phyloP scores from a whole-genome alignment of 2,888 invertebrate species.

The Ferdinandea cuprea region DNA sequence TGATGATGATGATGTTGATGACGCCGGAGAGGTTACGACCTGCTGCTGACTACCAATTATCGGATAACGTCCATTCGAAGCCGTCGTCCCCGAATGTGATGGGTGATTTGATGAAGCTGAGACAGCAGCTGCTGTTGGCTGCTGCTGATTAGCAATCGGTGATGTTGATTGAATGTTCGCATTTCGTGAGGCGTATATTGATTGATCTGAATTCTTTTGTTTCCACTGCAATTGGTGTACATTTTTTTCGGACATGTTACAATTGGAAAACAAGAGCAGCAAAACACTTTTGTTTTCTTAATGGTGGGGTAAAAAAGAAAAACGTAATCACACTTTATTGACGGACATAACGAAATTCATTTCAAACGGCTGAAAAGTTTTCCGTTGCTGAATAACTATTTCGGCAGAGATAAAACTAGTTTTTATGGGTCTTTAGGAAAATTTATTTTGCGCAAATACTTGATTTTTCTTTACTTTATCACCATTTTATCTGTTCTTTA shows the following conservation, averaged over 20 bases:
- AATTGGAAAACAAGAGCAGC: constrained; percentile 66
- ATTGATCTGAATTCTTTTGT: constrained; percentile 76
- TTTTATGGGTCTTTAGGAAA: constrained; percentile 45
- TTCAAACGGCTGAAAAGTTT: constrained; percentile 35
- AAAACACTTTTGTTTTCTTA: constrained; percentile 68
- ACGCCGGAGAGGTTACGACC: constrained; percentile 53
- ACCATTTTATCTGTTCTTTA: constrained; percentile 74
- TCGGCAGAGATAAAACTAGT: constrained; percentile 41
- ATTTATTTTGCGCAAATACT: constrained; percentile 67
- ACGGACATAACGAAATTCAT: constrained; percentile 59
- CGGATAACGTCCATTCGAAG: constrained; percentile 68
- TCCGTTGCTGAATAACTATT: constrained; percentile 35
- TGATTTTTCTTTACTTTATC: constrained; percentile 74
- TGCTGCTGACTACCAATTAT: constrained; percentile 59
- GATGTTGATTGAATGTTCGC: constrained; percentile 63
- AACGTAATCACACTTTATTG: constrained; percentile 62
- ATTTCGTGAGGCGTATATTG: constrained; percentile 68
- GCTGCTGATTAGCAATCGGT: constrained; percentile 73
- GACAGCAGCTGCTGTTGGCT: constrained; percentile 59
- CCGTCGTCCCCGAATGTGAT: constrained; percentile 78
- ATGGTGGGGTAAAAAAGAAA: constrained; percentile 12
- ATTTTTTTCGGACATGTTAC: constrained; percentile 82
- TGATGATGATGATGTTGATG: constrained; percentile 48
- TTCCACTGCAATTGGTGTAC: constrained; percentile 81
- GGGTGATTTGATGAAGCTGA: constrained; percentile 79